Conservation (phyloP, 2,797 vertebrate genomes). For the Falco biarmicus region DNA sequence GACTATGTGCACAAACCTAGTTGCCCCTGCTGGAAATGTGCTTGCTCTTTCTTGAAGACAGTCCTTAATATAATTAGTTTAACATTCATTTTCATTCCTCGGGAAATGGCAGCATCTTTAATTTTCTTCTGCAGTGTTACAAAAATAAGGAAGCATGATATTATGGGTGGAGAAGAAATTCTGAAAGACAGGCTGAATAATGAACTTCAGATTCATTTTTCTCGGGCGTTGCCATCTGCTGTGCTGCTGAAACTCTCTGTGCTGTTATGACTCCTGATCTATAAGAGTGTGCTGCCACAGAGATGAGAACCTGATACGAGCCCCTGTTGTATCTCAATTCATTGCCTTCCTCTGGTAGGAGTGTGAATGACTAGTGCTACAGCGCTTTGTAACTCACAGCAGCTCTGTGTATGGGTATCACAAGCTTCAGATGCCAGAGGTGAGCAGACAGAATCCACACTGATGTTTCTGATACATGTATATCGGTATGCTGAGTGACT, state of each 20-base stretch:
- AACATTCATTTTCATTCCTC: background rate
- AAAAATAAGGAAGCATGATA: slow-evolving; percentile 23
- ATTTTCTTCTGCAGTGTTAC: background rate
- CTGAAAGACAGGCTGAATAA: slow-evolving; percentile 44
- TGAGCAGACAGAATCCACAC: background rate
- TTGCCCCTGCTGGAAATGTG: background rate
- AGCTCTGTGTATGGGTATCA: background rate
- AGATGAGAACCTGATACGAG: background rate
- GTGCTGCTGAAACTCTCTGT: background rate
- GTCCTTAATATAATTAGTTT: background rate
- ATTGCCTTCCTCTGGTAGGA: background rate
- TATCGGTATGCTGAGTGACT: background rate
- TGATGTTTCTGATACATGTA: background rate
- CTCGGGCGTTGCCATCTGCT: slow-evolving; percentile 28
- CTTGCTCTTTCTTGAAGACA: background rate
- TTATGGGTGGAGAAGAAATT: background rate
- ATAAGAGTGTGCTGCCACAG: background rate
- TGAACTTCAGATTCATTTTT: slow-evolving; percentile 28
- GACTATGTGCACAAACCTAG: background rate
- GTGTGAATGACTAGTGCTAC: background rate
- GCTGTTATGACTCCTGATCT: slow-evolving; percentile 42
- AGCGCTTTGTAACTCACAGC: background rate
- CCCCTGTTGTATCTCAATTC: background rate
- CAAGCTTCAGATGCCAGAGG: background rate
- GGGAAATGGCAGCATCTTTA: slow-evolving; percentile 1